Evolutionary conservation across 2,888 invertebrate species (phyloP), one percentile per base, ranked within the genome.

Genomic region (Drosophila peninsularis): DNA sequence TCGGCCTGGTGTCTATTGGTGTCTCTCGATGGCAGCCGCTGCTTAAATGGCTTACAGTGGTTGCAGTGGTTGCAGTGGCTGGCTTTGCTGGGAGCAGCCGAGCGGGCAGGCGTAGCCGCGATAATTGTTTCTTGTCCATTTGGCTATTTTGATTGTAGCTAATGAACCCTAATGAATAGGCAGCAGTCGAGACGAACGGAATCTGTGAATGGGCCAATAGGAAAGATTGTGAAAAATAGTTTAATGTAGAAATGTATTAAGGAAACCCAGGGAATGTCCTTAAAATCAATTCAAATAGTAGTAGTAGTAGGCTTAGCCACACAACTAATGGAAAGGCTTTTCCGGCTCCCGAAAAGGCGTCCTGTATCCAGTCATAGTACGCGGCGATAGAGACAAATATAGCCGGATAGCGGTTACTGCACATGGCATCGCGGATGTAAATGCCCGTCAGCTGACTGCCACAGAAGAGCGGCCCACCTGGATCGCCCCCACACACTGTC

Each of bases 51-150:
- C 55, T 62, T 49, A 9, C 52, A 24, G 47, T 56, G 45, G 37
- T 32, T 45, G 30, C 62, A n/a, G 21, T 41, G 17, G 17, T 41
- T 41, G 17, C 41, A 11, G 41, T 41, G 27, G 32, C 17, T 39
- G 45, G 14, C 5, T 19, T 50, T 50, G 52, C n/a, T 61, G 42
- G 21, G 63, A 42, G 63, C 44, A 73, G 60, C 61, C 78, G 75
- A 67, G 78, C 56, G 39, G 74, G 52, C 78, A 66, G 84, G 84
- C 88, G 90, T 89, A 71, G 63, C 86, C 81, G 86, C 85, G 83
- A 88, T 85, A 85, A 85, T 85, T 85, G 90, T 89, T 89, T 88
- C 90, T 88, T 88, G 90, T 82, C 78, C 87, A 88, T 89, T 89
- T 86, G 75, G 64, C 66, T 70, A 66, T 64, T 78, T 86, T 85